A percentile compares a stretch with the other conserved stretches of the same genome.
Conservation (phyloP, 2,113 vertebrate species). For the Axis porcinus region DNA sequence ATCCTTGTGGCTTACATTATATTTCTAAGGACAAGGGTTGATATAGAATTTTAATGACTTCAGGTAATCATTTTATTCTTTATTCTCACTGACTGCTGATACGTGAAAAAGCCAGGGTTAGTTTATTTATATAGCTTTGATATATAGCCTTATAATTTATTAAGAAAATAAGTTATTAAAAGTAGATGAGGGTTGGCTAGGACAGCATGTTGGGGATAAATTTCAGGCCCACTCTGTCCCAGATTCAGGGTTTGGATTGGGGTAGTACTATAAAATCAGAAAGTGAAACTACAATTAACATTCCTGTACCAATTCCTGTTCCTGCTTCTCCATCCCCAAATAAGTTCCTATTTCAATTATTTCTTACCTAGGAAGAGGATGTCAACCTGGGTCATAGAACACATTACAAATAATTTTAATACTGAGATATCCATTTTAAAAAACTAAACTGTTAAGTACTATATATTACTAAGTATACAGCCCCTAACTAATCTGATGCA, state of each 20-base stretch:
- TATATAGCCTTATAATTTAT: neutral
- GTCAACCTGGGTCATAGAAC: neutral
- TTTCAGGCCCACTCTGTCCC: neutral
- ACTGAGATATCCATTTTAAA: neutral
- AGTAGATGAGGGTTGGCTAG: neutral
- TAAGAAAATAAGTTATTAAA: neutral
- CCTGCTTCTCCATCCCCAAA: neutral
- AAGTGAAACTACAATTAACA: neutral
- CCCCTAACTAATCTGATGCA: neutral
- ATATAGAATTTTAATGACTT: neutral
- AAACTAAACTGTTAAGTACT: neutral
- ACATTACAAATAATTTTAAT: neutral
- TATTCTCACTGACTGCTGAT: neutral
- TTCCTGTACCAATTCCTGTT: neutral
- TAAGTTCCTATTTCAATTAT: neutral
- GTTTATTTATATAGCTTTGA: neutral
- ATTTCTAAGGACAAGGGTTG: neutral
- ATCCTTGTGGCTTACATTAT: neutral
- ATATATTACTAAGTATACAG: neutral
- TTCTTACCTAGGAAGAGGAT: neutral
- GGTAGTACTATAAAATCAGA: neutral
- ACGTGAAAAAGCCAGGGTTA: neutral
- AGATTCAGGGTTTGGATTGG: neutral
- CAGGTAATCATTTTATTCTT: neutral
- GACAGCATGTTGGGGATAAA: neutral